Evolutionary conservation across 2,888 invertebrate species (phyloP).

Genomic region (Vannuccia rotundouncinata): DNA sequence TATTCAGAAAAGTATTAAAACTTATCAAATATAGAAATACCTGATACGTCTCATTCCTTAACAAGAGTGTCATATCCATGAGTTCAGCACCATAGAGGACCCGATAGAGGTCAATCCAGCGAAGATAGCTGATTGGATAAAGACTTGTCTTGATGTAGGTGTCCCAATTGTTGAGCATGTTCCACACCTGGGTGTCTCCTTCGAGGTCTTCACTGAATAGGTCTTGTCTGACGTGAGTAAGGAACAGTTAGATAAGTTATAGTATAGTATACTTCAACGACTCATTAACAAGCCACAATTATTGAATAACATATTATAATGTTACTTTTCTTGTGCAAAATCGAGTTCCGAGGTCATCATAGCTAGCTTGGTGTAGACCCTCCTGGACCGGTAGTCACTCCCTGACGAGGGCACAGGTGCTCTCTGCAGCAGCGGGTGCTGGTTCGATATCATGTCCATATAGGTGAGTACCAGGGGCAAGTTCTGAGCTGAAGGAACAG

Average conservation of each 20-base stretch:
- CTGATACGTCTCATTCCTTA: neutral
- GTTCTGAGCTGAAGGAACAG: neutral
- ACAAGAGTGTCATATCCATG: neutral
- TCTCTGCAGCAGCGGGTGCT: constrained; percentile 29
- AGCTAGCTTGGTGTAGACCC: neutral
- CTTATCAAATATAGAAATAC: too few relatives aligned
- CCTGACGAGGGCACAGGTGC: neutral
- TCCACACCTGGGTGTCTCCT: neutral
- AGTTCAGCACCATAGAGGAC: neutral
- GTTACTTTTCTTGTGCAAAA: neutral
- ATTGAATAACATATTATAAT: neutral
- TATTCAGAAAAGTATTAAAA: too few relatives aligned
- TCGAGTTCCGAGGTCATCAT: neutral
- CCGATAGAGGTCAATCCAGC: neutral
- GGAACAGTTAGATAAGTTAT: too few relatives aligned
- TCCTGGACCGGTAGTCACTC: neutral
- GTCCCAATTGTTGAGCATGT: neutral
- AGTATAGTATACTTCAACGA: too few relatives aligned
- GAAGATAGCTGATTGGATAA: neutral
- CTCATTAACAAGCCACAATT: neutral
- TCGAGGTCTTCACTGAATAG: neutral
- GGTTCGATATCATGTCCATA: neutral
- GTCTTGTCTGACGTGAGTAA: neutral
- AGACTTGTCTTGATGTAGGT: neutral
- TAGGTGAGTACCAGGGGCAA: neutral